Evolutionary conservation across 2,797 vertebrate genomes (phyloP), one percentile per base, ranked within the genome.

Genomic region (Channa striata): DNA sequence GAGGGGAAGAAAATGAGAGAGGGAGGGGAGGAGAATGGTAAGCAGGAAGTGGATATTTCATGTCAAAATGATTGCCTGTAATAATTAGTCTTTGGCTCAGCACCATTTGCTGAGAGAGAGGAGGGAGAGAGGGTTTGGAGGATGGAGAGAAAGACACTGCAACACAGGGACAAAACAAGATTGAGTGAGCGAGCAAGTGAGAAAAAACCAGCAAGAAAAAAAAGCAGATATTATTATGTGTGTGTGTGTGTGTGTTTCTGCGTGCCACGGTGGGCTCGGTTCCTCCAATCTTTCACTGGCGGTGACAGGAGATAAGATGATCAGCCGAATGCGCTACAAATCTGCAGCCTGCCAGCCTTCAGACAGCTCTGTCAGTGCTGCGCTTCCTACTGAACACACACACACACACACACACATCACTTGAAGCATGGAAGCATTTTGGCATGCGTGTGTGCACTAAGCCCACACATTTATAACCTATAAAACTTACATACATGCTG

Each of bases 231-330:
- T 4, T 46, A 64, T 16, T 3, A 74, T 50, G 65, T 59, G 68
- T 56, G 76, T 60, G 67, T 33, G 46, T 20, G 33, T 17, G 49
- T 59, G 42, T 34, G 34, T 25, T 43, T 21, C 52, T 33, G 67
- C 5, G 64, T 9, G 59, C 10, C 62, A 60, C 47, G 43, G 71
- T 78, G 69, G 59, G 81, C 81, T 85, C 42, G 12, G 74, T 81
- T 80, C 83, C 74, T 82, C 88, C 83, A 84, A 87, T 91, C 87
- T 90, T 81, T 86, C 84, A 84, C 86, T 88, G 82, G 75, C 82
- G 67, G 80, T 93, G 94, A 93, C 91, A 92, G 89, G 77, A 92
- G 90, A 94, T 94, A 89, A 93, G 93, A 91, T 92, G 89, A 92
- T 93, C 90, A 85, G 87, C 89, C 59, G 78, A 89, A 87, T 56